Base-by-base conservation (phyloP, 2,888 invertebrate species). In the Drosophila diplacantha region DNA sequence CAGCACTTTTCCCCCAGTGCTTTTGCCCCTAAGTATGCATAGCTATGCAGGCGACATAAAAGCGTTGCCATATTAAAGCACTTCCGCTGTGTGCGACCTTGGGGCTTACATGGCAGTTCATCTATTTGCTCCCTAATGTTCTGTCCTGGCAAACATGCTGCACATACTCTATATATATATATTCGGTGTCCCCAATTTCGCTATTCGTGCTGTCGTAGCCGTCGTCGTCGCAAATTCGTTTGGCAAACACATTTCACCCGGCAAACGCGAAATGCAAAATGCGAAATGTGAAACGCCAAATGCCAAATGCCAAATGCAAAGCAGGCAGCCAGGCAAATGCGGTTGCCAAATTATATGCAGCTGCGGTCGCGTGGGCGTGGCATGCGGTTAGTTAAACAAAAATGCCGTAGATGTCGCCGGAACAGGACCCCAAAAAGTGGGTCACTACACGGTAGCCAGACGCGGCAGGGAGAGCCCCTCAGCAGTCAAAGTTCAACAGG, bases 351-450 rank as follows among this genome's bases (percentile, higher is more conserved):
- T 81, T 62, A 76, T 76, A 71, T 79, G 75, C 59, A 29, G 38
- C 46, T 66, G 49, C n/a, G 66, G 63, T 35, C 32, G 44, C 50
- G 64, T 66, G 77, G 74, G 75, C 55, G 77, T 76, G 81, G 81
- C 81, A 67, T 75, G 78, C 58, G 81, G 81, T 76, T 75, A 69
- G 79, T 66, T 81, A 53, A 72, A 74, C 75, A 75, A 81, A 81
- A 81, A 77, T 63, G 60, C 57, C 65, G 62, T 32, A 44, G 44
- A 44, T 44, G 44, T 44, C 44, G 44, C 44, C 44, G 29, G 29
- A 29, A 29, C n/a, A 18, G 43, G 43, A 52, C 51, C 43, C 46
- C 32, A 46, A 46, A 59, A 75, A 77, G 61, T 75, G 58, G 75
- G 75, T 79, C 74, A 79, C 29, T 49, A 39, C 34, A 46, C 46